These are phyloP conservation scores for Phalloptychus januarius DNA, from an alignment of 2,797 vertebrate genomes.

Conservation along the genomic window DNA sequence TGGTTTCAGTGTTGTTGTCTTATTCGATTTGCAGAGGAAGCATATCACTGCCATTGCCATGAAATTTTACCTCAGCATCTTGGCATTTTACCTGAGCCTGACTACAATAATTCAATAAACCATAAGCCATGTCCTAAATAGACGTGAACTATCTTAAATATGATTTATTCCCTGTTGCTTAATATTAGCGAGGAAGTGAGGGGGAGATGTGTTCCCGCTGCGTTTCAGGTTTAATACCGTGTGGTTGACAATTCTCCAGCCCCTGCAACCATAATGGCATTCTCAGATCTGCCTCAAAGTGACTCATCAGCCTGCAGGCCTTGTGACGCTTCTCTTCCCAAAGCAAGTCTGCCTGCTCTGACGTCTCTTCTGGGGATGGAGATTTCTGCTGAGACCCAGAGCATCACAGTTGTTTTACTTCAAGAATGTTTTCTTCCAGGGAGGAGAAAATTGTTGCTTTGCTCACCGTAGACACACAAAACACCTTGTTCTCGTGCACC, in stretches of 20 bases:
- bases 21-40: not conserved
- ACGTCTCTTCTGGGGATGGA: slow-evolving; percentile 57
- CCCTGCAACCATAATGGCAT: slow-evolving; percentile 64
- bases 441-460: slow-evolving; percentile 50
- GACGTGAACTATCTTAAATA: slow-evolving; percentile 40
- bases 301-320: slow-evolving; percentile 66
- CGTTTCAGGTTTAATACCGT: slow-evolving; percentile 51
- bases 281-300: slow-evolving; percentile 76
- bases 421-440: slow-evolving; percentile 60
- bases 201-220: slow-evolving; percentile 47
- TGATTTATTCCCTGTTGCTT: slow-evolving; percentile 57
- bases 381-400: slow-evolving; percentile 59
- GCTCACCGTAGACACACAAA: slow-evolving; percentile 41
- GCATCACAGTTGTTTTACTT: slow-evolving; percentile 62
- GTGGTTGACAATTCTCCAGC: slow-evolving; percentile 60
- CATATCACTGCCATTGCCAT: not conserved
- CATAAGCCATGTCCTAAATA: slow-evolving; percentile 38
- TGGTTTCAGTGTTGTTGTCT: slow-evolving; percentile 19
- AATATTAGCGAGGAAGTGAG: slow-evolving; percentile 48
- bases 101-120: slow-evolving; percentile 42
- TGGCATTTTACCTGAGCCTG: slow-evolving; percentile 3
- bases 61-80: slow-evolving; percentile 4
- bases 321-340: slow-evolving; percentile 43
- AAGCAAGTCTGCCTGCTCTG: slow-evolving; percentile 61
- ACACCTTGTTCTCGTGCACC: slow-evolving; percentile 41